phyloP scores from a whole-genome alignment of 35 echinoderm and acorn worm species.

The Apostichopus parvimensis region DNA sequence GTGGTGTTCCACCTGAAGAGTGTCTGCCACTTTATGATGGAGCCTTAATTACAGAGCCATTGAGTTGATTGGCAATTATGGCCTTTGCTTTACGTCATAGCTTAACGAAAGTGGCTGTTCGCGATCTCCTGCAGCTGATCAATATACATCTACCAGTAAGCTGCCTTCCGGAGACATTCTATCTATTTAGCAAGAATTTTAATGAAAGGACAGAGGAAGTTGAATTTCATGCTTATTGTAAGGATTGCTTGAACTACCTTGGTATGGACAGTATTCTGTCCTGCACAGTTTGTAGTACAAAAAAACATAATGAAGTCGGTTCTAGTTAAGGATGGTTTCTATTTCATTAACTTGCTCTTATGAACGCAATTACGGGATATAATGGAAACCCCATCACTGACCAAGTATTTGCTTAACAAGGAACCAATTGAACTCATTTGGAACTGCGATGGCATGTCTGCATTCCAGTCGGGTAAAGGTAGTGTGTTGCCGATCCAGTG shows the following conservation, averaged over 20 bases:
- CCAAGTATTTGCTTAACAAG: not conserved
- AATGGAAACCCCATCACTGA: constrained; percentile 1
- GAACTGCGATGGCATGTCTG: constrained; percentile 33
- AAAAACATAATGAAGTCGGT: not conserved
- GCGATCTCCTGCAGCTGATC: not conserved
- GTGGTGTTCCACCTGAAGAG: not conserved
- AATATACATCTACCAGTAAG: constrained; percentile 18
- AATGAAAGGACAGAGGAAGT: not conserved
- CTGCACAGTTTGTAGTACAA: not conserved
- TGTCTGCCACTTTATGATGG: constrained; percentile 11
- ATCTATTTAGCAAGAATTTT: constrained; percentile 13
- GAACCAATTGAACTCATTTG: not conserved
- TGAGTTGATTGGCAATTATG: constrained; percentile 16
- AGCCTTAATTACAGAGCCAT: not conserved
- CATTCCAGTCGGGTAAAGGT: constrained; percentile 16
- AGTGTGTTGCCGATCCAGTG: constrained; percentile 8
- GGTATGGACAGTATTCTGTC: constrained; percentile 4
- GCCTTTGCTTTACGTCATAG: constrained; percentile 9
- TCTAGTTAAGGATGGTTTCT: constrained; percentile 13
- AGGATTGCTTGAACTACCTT: not conserved
- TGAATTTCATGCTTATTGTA: not conserved
- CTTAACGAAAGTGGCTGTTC: constrained; percentile 8
- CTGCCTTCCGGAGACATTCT: not conserved
- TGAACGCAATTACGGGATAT: not conserved
- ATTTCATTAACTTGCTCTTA: not conserved